Evolutionary conservation across 1,140 invertebrate species (phyloP), one percentile per base, ranked within the genome.

Genomic region (Vollenhovia emeryi): DNA sequence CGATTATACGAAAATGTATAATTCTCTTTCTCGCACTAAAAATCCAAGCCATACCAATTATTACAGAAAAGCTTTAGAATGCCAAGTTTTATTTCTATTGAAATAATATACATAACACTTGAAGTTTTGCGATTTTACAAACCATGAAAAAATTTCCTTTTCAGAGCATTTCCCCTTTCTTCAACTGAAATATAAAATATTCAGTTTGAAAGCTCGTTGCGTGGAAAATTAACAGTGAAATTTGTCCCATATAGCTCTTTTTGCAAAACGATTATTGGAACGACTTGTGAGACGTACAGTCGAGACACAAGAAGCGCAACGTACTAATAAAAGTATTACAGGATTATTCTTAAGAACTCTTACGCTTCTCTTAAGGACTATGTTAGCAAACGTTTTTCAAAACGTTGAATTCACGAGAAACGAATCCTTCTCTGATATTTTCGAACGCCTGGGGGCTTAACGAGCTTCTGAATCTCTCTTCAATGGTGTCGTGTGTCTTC

Each of bases 401-500:
- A 30, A 66, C 6, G 21, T 59, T 50, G 50, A 33, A 48, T 7
- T 59, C 13, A 30, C 27, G 21, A 86, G 40, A 45, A 55, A 60
- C 50, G 18, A 52, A 57, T 55, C 11, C 74, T 45, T 75, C 40
- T 73, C 27, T 73, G 83, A 80, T 69, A 76, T 69, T 86, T 59
- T 88, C 75, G 66, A 55, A 18, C 57, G 75, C 75, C 87, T 89
- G 87, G 87, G 87, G 50, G 60, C 62, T 89, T 89, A 57, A 79
- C 55, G 62, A 88, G 87, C 87, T 89, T 73, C 66, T 89, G 55
- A 75, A 88, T 75, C 55, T 89, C 33, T 60, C 86, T 87, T 87
- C 64, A 80, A 75, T 84, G 89, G 88, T 90, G 83, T 90, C 86
- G 74, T 89, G 73, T 89, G 86, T 83, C 74, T 80, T 89, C 88